Conservation (phyloP, 2,113 vertebrate genomes). For the Paramormyrops kingsleyae region DNA sequence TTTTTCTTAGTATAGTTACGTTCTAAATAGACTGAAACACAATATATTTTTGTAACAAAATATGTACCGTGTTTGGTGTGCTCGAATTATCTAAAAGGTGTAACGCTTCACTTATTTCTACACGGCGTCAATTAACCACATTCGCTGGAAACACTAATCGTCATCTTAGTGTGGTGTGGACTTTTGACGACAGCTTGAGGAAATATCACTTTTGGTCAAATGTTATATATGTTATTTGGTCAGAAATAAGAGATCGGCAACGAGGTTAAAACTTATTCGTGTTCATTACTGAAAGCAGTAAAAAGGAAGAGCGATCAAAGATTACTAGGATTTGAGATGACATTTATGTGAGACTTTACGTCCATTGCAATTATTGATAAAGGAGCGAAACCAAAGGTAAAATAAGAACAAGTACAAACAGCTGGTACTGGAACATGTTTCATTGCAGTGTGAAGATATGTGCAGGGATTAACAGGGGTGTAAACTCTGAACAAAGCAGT, state of each 20-base stretch:
- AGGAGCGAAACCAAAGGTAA: neutral
- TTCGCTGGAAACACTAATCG: neutral
- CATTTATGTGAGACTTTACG: neutral
- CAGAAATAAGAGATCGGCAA: neutral
- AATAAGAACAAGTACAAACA: neutral
- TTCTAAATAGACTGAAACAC: neutral
- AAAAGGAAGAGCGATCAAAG: neutral
- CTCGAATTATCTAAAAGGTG: neutral
- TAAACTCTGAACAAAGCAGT: neutral
- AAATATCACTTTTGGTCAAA: neutral
- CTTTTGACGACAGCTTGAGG: neutral
- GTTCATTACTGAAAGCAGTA: neutral
- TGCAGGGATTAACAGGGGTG: neutral
- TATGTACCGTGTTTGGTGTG: neutral
- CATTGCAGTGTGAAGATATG: neutral
- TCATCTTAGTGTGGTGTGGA: neutral
- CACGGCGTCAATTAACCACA: neutral
- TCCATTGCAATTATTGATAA: neutral
- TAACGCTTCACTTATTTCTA: neutral
- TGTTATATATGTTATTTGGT: neutral
- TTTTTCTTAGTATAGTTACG: neutral
- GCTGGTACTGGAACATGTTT: neutral
- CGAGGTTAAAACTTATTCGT: neutral
- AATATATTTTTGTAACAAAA: neutral
- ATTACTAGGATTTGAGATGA: neutral